These are phyloP conservation scores for Drosophila trapezifrons DNA, from an alignment of 1,140 invertebrate species.

Conservation along the genomic window DNA sequence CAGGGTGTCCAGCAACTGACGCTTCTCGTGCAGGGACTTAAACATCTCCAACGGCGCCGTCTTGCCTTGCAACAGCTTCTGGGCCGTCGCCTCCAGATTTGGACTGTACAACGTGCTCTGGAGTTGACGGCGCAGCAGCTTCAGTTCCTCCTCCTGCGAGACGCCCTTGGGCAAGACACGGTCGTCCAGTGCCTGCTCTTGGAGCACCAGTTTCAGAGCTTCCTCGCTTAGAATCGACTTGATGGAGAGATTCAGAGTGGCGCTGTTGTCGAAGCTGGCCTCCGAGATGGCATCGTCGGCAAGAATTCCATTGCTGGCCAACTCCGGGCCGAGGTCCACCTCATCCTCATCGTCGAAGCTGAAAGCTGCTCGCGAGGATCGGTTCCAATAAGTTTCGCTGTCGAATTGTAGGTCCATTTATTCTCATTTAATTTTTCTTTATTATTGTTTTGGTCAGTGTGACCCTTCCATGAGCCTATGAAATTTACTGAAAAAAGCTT, in stretches of 20 bases:
- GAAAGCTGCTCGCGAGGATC: slow-evolving; percentile 74
- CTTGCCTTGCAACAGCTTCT: slow-evolving; percentile 85
- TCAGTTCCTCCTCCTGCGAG: slow-evolving; percentile 71
- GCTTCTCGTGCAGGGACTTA: slow-evolving; percentile 86
- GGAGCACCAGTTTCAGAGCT: slow-evolving; percentile 64
- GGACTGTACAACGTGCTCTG: slow-evolving; percentile 76
- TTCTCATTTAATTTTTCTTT: too few species aligned
- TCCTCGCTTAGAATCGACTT: slow-evolving; percentile 75
- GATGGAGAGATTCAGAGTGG: slow-evolving; percentile 67
- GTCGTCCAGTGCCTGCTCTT: slow-evolving; percentile 72
- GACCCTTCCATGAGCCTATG: not conserved
- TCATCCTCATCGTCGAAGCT: slow-evolving; percentile 83
- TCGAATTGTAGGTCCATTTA: slow-evolving; percentile 53
- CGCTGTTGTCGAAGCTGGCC: slow-evolving; percentile 71
- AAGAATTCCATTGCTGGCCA: slow-evolving; percentile 62
- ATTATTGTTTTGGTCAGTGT: slow-evolving; percentile 14
- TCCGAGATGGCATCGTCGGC: slow-evolving; percentile 77
- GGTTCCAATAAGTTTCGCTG: slow-evolving; percentile 81
- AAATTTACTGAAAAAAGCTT: not conserved
- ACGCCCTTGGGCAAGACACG: slow-evolving; percentile 71
- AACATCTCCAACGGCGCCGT: slow-evolving; percentile 85
- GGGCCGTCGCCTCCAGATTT: slow-evolving; percentile 82
- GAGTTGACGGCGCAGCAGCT: slow-evolving; percentile 70
- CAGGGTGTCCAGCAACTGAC: slow-evolving; percentile 86
- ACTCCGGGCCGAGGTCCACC: slow-evolving; percentile 25